Evolutionary conservation across 2,888 invertebrate genomes (phyloP).

Genomic region (Liposcelis brunnea): DNA sequence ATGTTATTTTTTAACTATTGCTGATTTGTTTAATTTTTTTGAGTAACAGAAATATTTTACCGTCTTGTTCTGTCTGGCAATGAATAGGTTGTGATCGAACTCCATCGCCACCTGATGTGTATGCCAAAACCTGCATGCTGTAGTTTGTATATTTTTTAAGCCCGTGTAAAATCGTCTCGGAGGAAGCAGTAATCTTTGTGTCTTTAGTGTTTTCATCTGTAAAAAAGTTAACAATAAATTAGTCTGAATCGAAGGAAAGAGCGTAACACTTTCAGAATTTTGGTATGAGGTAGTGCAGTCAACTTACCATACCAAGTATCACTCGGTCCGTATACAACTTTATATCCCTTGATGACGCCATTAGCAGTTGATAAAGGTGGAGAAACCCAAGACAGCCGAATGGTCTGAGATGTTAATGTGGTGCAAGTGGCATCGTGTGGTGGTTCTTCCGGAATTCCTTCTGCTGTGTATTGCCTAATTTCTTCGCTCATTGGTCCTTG

Average conservation of each 20-base stretch:
- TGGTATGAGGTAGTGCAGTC: too few relatives aligned
- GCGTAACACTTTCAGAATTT: not conserved
- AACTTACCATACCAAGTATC: slow-evolving; percentile 81
- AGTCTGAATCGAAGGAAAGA: not conserved
- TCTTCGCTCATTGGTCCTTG: slow-evolving; percentile 82
- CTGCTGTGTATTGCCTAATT: slow-evolving; percentile 80
- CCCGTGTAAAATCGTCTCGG: slow-evolving; percentile 83
- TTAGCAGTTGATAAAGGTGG: slow-evolving; percentile 83
- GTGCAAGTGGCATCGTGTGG: slow-evolving; percentile 86
- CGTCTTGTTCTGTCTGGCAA: slow-evolving; percentile 90
- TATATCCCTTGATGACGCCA: slow-evolving; percentile 90
- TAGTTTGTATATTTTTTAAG: slow-evolving; percentile 92
- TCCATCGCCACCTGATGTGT: slow-evolving; percentile 88
- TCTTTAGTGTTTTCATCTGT: slow-evolving; percentile 78
- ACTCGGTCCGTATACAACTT: slow-evolving; percentile 80
- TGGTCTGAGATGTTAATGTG: slow-evolving; percentile 83
- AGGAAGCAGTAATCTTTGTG: slow-evolving; percentile 79
- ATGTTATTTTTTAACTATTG: not conserved
- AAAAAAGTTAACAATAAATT: slow-evolving; percentile 16
- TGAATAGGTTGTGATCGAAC: slow-evolving; percentile 74
- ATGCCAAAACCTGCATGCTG: slow-evolving; percentile 90
- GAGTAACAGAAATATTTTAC: too few relatives aligned
- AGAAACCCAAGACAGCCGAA: slow-evolving; percentile 86
- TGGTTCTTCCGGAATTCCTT: slow-evolving; percentile 82
- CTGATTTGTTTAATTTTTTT: not conserved